phyloP scores from a whole-genome alignment of 2,797 vertebrate species.

The Crypturellus tataupa region DNA sequence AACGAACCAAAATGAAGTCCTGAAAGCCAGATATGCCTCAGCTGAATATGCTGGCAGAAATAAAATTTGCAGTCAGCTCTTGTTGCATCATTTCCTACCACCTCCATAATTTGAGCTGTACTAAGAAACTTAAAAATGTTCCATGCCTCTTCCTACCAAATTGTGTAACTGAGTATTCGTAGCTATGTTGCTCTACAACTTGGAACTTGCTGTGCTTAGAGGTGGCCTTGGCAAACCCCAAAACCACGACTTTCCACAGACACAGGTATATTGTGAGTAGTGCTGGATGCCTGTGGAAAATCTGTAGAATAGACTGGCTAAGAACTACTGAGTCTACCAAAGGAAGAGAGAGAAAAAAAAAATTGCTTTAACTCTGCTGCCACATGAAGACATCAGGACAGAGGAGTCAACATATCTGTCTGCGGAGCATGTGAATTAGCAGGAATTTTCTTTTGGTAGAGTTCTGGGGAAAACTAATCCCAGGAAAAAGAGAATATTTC shows the following conservation, averaged over 20 bases:
- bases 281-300: background rate
- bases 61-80: background rate
- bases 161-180: background rate
- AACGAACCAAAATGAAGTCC: accelerated
- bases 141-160: background rate
- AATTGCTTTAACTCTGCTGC: background rate
- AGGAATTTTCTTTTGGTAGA: background rate
- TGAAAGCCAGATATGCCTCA: background rate
- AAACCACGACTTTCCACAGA: background rate
- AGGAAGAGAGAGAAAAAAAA: background rate
- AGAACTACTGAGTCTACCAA: background rate
- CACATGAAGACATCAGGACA: background rate
- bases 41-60: background rate
- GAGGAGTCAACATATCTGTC: background rate
- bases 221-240: background rate
- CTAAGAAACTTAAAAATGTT: background rate
- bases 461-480: background rate
- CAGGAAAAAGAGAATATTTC: background rate
- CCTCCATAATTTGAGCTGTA: background rate
- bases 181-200: background rate
- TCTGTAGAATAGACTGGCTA: background rate
- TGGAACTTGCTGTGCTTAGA: background rate
- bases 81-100: background rate
- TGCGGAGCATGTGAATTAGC: background rate
- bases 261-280: background rate